Evolutionary conservation across 2,888 invertebrate genomes (phyloP).

Genomic region (Nineta flava): DNA sequence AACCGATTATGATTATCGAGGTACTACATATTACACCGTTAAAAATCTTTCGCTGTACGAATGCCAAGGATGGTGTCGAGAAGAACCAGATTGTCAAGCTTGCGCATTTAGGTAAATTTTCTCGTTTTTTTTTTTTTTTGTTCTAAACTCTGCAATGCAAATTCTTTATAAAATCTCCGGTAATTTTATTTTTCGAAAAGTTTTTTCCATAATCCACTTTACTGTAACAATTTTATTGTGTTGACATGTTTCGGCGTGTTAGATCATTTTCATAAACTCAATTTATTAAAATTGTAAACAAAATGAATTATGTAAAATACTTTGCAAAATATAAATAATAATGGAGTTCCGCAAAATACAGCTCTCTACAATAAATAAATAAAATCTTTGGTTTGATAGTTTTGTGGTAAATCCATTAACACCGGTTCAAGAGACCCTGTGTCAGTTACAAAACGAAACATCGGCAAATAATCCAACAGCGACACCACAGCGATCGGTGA

Average conservation of each 20-base stretch:
- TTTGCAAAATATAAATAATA: too few species aligned
- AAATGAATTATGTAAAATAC: too few species aligned
- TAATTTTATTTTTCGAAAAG: background rate
- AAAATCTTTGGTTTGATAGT: conserved; percentile 28
- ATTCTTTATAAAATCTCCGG: background rate
- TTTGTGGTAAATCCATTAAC: conserved; percentile 85
- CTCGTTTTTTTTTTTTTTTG: too few species aligned
- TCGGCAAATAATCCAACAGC: conserved; percentile 80
- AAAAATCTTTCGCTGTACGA: conserved; percentile 84
- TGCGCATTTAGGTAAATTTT: conserved; percentile 62
- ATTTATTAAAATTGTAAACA: too few species aligned
- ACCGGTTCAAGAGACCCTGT: conserved; percentile 80
- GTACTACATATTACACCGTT: conserved; percentile 82
- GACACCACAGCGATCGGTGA: conserved; percentile 66
- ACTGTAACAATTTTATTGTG: too few species aligned
- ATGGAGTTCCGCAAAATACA: too few species aligned
- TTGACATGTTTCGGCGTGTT: too few species aligned
- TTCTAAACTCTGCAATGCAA: background rate
- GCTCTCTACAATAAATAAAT: background rate
- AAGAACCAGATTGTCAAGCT: conserved; percentile 82
- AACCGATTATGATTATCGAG: conserved; percentile 81
- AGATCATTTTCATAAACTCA: too few species aligned
- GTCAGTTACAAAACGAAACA: conserved; percentile 84
- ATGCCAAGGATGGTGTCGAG: conserved; percentile 90
- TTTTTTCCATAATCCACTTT: too few species aligned